These are phyloP conservation scores for Monarcha castaneiventris DNA, from an alignment of 2,113 vertebrate genomes.

Conservation along the genomic window DNA sequence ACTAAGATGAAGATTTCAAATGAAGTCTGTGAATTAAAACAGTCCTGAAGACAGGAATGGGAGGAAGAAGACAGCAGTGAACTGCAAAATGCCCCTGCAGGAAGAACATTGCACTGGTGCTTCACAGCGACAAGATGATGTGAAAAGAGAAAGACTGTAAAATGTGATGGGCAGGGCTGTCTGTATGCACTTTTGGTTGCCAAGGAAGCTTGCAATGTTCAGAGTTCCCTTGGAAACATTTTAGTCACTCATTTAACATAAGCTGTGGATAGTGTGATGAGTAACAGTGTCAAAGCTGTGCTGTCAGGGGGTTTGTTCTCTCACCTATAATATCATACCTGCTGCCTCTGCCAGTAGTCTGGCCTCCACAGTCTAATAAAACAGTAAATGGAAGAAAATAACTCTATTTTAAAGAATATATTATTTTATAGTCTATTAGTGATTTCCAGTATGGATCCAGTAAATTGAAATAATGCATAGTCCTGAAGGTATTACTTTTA, in stretches of 20 bases:
- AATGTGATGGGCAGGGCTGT: constrained; percentile 20
- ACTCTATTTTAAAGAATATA: background rate
- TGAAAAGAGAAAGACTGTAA: background rate
- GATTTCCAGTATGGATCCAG: background rate
- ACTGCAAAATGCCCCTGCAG: constrained; percentile 27
- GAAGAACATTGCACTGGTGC: background rate
- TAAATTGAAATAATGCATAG: background rate
- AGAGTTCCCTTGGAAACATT: constrained; percentile 29
- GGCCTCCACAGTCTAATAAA: background rate
- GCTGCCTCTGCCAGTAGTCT: background rate
- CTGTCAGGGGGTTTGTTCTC: background rate
- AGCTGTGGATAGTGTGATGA: background rate
- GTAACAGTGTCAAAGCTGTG: background rate
- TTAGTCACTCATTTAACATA: constrained; percentile 37
- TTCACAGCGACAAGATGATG: background rate
- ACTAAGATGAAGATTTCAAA: background rate
- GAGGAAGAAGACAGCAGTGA: background rate
- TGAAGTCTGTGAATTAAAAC: background rate
- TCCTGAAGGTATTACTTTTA: accelerated
- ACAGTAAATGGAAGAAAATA: background rate
- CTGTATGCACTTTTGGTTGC: constrained; percentile 29
- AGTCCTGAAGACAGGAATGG: background rate
- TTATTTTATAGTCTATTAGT: background rate
- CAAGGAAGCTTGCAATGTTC: background rate
- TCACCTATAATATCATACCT: background rate